Evolutionary conservation across 2,888 invertebrate genomes (phyloP).

Genomic region (Rosalia funebris): DNA sequence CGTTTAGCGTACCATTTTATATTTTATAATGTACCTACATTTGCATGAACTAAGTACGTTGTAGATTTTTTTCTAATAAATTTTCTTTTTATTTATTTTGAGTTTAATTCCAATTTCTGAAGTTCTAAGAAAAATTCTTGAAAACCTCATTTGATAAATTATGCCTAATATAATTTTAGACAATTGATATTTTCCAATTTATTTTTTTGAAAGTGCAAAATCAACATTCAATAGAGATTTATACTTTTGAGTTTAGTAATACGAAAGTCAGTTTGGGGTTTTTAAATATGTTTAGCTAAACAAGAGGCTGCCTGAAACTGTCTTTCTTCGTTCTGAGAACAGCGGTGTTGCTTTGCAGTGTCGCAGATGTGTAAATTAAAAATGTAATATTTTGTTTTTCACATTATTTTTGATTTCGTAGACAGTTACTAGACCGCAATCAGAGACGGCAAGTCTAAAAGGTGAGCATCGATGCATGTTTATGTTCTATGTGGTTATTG

Average conservation of each 20-base stretch:
- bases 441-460: conserved; percentile 57
- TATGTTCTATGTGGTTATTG: conserved; percentile 26
- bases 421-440: conserved; percentile 59
- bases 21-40: conserved; percentile 19
- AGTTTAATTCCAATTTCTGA: conserved; percentile 16
- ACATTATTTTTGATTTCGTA: conserved; percentile 59
- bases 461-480: conserved; percentile 56
- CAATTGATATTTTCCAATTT: too few species aligned
- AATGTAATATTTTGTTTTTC: conserved; percentile 44
- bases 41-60: conserved; percentile 27
- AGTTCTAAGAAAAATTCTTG: not conserved
- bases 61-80: conserved; percentile 38
- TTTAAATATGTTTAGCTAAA: too few species aligned
- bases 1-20: conserved; percentile 10
- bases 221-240: too few species aligned
- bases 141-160: not conserved
- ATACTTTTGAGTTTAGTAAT: too few species aligned
- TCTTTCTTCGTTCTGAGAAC: not conserved
- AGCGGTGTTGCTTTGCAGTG: conserved; percentile 22
- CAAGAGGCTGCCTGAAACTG: not conserved
- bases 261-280: too few species aligned
- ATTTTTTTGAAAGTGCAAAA: too few species aligned
- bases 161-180: too few species aligned
- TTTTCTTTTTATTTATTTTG: conserved; percentile 27
- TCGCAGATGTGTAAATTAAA: conserved; percentile 36